A percentile compares a stretch with the other conserved stretches of the same genome.
Evolutionary conservation across 2,113 vertebrate species (phyloP).

Genomic region (Nyctibius bracteatus): DNA sequence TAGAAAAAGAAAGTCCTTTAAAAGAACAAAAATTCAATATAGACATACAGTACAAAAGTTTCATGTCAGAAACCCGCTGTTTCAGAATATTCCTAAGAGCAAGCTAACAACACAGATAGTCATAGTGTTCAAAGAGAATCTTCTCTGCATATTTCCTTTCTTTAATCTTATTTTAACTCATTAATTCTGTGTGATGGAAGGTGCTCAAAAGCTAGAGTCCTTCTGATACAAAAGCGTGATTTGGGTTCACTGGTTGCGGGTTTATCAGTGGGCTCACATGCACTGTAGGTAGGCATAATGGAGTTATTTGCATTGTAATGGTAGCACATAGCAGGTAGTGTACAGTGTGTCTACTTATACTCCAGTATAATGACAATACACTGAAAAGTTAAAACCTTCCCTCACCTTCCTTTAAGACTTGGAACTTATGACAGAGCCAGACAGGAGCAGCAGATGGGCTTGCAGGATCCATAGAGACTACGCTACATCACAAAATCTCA

Average conservation of each 20-base stretch:
- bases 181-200: neutral
- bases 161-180: neutral
- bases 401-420: neutral
- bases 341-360: neutral
- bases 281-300: fast-evolving
- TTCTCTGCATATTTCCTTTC: neutral
- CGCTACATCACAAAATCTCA: neutral
- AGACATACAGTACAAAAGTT: neutral
- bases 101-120: neutral
- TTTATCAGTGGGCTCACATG: neutral
- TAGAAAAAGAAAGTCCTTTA: neutral
- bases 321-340: fast-evolving
- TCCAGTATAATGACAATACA: neutral
- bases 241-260: neutral
- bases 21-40: neutral
- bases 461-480: neutral
- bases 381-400: neutral
- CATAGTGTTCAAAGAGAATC: neutral
- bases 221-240: neutral
- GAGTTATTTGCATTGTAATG: neutral
- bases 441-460: neutral
- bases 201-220: neutral
- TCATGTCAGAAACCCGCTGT: neutral
- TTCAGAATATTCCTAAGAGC: neutral
- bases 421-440: neutral